phyloP scores from a whole-genome alignment of 2,113 vertebrate species.

The Pangasianodon hypophthalmus region DNA sequence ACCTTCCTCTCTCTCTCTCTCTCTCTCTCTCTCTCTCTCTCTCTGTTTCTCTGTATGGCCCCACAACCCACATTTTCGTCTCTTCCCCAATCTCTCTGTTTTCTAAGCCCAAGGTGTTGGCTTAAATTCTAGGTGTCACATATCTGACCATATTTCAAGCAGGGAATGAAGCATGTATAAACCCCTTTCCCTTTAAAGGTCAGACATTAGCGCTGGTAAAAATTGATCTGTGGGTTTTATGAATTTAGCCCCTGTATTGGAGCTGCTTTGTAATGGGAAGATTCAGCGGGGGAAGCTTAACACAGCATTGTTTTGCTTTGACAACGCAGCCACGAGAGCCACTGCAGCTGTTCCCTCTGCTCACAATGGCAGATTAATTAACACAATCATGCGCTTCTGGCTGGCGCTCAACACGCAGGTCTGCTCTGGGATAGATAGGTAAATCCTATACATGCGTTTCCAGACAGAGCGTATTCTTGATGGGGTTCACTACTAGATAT shows the following conservation, averaged over 20 bases:
- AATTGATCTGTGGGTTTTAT: constrained; percentile 95
- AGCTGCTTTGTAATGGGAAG: constrained; percentile 95
- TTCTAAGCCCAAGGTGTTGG: constrained; percentile 84
- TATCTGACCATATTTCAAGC: constrained; percentile 92
- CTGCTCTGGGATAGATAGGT: constrained; percentile 99
- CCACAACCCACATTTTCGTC: constrained; percentile 47
- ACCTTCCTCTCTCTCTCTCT: constrained; percentile 62
- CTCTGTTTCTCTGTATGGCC: constrained; percentile 61
- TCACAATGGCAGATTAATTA: constrained; percentile 99
- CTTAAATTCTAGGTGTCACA: constrained; percentile 84
- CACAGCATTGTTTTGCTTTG: constrained; percentile 99
- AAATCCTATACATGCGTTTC: constrained; percentile 96
- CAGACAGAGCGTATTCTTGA: constrained; percentile 89
- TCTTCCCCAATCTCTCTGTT: constrained; percentile 82
- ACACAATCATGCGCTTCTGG: constrained; percentile 99
- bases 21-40: constrained; percentile 27
- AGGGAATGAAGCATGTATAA: constrained; percentile 87
- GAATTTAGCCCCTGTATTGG: constrained; percentile 94
- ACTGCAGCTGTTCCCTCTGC: constrained; percentile 97
- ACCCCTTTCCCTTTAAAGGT: constrained; percentile 90
- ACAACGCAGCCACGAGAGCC: constrained; percentile 95
- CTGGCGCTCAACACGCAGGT: constrained; percentile 96
- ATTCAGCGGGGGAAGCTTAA: constrained; percentile 97
- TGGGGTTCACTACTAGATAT: constrained; percentile 83
- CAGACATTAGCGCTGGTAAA: constrained; percentile 92